Conservation (phyloP, 2,113 vertebrate genomes). For the Neogobius melanostomus region DNA sequence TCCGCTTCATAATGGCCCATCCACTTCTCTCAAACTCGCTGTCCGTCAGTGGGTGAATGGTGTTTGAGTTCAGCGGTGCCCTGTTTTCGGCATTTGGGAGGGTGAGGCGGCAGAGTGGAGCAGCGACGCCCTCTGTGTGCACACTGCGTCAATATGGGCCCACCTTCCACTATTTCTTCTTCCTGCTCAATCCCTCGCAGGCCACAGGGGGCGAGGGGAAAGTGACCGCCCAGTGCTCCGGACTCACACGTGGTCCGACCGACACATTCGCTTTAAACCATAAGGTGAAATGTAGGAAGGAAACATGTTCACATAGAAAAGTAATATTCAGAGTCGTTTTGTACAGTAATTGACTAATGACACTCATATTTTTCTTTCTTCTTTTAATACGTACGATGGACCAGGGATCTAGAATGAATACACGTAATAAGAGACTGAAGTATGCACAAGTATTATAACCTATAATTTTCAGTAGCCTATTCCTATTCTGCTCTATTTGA, state of each 20-base stretch:
- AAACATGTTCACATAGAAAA: no score
- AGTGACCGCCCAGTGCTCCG: neutral
- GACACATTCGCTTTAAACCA: no score
- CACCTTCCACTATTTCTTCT: slow-evolving; percentile 42
- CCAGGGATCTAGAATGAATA: no score
- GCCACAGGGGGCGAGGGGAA: neutral
- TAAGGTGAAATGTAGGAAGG: no score
- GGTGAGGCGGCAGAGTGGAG: slow-evolving; percentile 36
- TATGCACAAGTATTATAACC: no score
- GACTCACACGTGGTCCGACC: neutral
- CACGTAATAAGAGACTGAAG: no score
- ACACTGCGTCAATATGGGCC: slow-evolving; percentile 67
- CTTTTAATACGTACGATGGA: no score
- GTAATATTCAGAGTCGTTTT: no score
- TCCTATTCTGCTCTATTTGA: no score
- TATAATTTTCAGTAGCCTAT: no score
- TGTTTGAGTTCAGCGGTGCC: neutral
- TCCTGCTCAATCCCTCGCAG: neutral
- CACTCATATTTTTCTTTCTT: no score
- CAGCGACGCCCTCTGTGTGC: slow-evolving; percentile 15
- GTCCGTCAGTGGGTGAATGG: neutral
- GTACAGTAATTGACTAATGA: no score
- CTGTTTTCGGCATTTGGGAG: slow-evolving; percentile 33
- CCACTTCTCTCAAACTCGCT: neutral
- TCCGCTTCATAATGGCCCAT: slow-evolving; percentile 10